Base-by-base conservation (phyloP, 2,113 vertebrate genomes). In the Amphiprion ocellaris region DNA sequence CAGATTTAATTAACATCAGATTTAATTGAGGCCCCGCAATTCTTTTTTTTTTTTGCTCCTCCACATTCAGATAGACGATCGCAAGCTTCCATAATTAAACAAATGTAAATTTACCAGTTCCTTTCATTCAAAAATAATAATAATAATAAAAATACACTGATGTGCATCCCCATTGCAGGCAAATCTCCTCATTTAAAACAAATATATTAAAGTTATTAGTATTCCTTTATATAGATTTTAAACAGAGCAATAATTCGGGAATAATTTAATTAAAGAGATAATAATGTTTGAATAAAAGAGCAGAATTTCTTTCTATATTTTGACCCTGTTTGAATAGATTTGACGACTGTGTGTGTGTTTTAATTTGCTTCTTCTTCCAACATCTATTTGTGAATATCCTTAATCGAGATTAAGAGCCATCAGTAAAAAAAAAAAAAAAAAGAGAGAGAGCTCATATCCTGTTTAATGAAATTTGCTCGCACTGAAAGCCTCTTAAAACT, bases 1-100 rank as follows among this genome's bases (percentile, higher is more conserved):
- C 94, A 92, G 94, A 95, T 95, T 95, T 95, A 95, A 95, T 95
- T 95, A 95, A 93, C 92, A 94, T 95, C 93, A 91, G 92, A 94
- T 95, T 95, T 95, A 94, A 95, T 94, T 94, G 93, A 94, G 92
- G 91, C 91, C 84, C 89, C 68, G 91, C 91, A 91, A 93, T 93
- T 94, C 88, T 87, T 86, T 70, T 59, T 89, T 58, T 30, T 21
- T 55, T 41, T 28, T 41, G 15, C 21, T n/a, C 37, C 54, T 17
- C 83, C 87, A 83, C 86, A 87, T 79, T 90, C 91, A 85, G 92
- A 92, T 92, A 91, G 88, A 90, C 64, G 82, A 93, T 91, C 85
- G 79, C 88, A 49, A 81, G 90, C 90, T 68, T 44, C 89, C 82
- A 70, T 93, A 94, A 94, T 94, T 94, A 93, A 93, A 93, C 89